Base-by-base conservation (phyloP, 1,140 invertebrate genomes). In the Drosophila nigrodunni region DNA sequence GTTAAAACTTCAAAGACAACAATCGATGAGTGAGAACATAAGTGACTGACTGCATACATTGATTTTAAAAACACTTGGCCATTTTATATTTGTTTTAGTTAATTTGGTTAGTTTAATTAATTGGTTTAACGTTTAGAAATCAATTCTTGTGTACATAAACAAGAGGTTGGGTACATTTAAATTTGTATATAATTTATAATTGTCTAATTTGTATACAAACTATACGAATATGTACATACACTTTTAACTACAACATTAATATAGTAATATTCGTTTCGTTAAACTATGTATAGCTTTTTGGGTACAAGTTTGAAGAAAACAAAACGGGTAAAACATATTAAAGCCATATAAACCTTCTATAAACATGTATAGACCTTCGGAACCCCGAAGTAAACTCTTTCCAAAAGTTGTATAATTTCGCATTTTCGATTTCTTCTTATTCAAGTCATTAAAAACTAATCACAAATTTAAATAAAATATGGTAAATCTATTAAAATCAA, bases 1-100 rank as follows among this genome's bases (percentile, higher is more conserved):
- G 83, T 83, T 83, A 73, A 88, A 88, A 88, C 83, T 88, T 88
- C 83, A 88, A 88, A 88, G 83, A 88, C 83, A 88, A 88, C 83
- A 88, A 88, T 83, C 69, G 77, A 88, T 88, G 83, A 88, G 83
- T 88, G 85, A 83, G 80, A 83, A 78, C 80, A 83, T 69, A 66
- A 43, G 73, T 83, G 83, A 80, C 82, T 81, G 82, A 74, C 55
- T 71, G 64, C 68, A 74, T 68, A 74, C 71, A 74, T 78, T 76
- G 43, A 64, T 67, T 74, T 75, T 39, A 77, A 50, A 30, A 65
- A 75, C 76, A 69, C 44, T 79, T 82, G 65, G 71, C 60, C 49
- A 3, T 59, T 74, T 60, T 55, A 58, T 73, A 47, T 67, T 68
- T 25, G 58, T 57, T 77, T 82, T 65, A 34, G 43, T 58, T 50